phyloP scores from a whole-genome alignment of 2,113 vertebrate genomes.

The Pseudopodoces humilis region DNA sequence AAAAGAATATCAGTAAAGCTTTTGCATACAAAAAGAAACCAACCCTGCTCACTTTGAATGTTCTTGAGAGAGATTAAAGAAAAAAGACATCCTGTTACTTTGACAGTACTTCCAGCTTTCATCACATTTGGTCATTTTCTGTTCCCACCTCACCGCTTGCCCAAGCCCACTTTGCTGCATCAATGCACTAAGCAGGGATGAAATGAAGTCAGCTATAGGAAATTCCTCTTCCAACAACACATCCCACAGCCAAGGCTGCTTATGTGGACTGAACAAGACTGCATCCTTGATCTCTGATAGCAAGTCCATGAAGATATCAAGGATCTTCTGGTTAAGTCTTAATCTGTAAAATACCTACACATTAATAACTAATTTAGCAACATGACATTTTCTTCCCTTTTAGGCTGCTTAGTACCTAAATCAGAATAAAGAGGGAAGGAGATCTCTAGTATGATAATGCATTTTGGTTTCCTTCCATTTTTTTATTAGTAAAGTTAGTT shows the following conservation, averaged over 20 bases:
- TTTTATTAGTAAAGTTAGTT: not conserved
- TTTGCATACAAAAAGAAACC: not conserved
- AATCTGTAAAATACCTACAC: not conserved
- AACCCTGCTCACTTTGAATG: not conserved
- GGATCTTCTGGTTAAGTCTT: not conserved
- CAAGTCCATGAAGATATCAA: not conserved
- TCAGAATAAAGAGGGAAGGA: not conserved
- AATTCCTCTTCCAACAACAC: not conserved
- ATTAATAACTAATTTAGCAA: not conserved
- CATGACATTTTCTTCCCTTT: not conserved
- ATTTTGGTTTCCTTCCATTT: not conserved
- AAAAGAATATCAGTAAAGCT: not conserved
- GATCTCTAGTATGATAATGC: not conserved
- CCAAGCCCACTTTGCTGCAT: rapidly evolving
- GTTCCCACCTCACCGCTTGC: not conserved
- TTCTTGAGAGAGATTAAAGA: not conserved
- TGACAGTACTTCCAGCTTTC: not conserved
- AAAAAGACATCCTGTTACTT: not conserved
- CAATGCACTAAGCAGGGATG: rapidly evolving
- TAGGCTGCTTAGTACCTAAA: not conserved
- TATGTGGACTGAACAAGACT: not conserved
- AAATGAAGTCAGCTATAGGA: not conserved
- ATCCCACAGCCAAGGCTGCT: not conserved
- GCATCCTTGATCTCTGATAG: not conserved
- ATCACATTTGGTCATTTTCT: not conserved